Evolutionary conservation across 2,797 vertebrate species (phyloP).

Genomic region (Myotis planiceps): DNA sequence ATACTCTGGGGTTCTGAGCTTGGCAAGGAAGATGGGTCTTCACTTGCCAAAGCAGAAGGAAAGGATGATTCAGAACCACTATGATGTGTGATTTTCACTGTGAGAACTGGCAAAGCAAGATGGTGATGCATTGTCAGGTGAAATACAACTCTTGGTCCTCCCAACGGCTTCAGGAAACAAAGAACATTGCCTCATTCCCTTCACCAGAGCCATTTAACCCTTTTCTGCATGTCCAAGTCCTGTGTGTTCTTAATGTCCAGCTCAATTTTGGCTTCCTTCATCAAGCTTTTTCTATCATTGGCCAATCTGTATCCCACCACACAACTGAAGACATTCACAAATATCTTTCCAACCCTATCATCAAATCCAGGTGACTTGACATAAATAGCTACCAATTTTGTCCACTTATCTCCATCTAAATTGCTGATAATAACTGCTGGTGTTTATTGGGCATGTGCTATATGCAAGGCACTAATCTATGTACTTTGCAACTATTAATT

Average conservation of each 20-base stretch:
- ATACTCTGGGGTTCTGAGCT: constrained; percentile 13
- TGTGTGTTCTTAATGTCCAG: neutral
- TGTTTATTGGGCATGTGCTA: neutral
- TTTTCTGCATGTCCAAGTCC: neutral
- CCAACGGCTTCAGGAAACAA: neutral
- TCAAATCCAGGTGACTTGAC: neutral
- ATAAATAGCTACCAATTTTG: neutral
- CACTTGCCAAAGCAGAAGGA: neutral
- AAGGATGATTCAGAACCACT: neutral
- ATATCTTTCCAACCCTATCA: neutral
- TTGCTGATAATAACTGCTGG: neutral
- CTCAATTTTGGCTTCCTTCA: neutral
- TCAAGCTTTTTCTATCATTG: neutral
- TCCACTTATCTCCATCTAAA: neutral
- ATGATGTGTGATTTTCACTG: neutral
- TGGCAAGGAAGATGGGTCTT: neutral
- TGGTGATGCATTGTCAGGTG: neutral
- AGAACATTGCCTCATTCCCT: neutral
- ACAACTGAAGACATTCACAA: neutral
- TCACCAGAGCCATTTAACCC: neutral
- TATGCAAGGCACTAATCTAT: neutral
- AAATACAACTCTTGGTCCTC: neutral
- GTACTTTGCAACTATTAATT: neutral
- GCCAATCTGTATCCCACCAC: neutral
- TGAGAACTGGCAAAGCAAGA: neutral